Evolutionary conservation across 1,140 invertebrate genomes (phyloP), one percentile per base, ranked within the genome.

Genomic region (Drosophila subpulchrella): DNA sequence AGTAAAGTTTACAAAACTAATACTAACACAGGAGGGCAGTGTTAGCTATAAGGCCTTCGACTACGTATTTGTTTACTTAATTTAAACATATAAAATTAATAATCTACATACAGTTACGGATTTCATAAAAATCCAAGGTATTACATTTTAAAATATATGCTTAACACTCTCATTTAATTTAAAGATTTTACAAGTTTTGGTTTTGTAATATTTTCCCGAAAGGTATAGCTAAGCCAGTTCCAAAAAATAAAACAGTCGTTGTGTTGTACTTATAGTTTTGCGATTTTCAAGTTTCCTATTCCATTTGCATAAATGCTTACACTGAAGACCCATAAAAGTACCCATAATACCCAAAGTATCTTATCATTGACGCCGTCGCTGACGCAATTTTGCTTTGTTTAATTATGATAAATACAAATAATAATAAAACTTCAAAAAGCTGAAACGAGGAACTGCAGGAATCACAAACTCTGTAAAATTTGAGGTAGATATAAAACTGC

Each of bases 341-440:
- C 39, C 50, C 27, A 39, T 15, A 17, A 38, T 8, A 53, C 30
- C 39, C 24, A 20, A 38, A 62, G 41, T 48, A 46, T 57, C 70
- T 83, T 88, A 86, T 86, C 83, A 70, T 3, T 38, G 39, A 13
- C 27, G 17, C 39, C 38, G 17, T 63, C 51, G 61, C 66, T 86
- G 83, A 88, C 84, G 84, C 84, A 80, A 74, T 42, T 41, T 79
- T 79, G 50, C 46, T 53, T 77, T 88, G 76, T 83, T 89, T 88
- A 83, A 79, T 86, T 86, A 88, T 88, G 83, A 86, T 86, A 88
- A 86, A 88, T 73, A 81, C 41, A 62, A 59, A 76, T 72, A 72
- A 47, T 41, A 75, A 84, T 70, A 85, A 81, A 85, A 81, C 68
- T 36, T 27, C 32, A 84, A 84, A 62, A 71, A 67, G 41, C 24